A percentile compares a stretch with the other conserved stretches of the same genome.
These are phyloP conservation scores for Dipus sagitta DNA, from an alignment of 2,797 vertebrate species.

Conservation along the genomic window DNA sequence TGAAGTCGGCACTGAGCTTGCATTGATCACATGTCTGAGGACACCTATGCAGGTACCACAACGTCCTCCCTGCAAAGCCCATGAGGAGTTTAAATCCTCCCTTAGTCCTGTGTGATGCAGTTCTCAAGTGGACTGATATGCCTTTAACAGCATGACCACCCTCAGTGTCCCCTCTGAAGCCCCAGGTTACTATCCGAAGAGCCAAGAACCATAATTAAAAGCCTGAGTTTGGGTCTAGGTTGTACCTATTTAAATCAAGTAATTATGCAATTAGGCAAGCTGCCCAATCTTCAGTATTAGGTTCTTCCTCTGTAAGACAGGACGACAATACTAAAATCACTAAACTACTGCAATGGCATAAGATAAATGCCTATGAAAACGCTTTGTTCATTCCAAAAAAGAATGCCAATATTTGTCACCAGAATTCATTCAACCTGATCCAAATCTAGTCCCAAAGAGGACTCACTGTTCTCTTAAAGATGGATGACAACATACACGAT, in stretches of 20 bases:
- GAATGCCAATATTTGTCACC: conserved; percentile 24
- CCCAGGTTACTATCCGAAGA: background rate
- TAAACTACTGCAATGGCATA: background rate
- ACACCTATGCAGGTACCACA: background rate
- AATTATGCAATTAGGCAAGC: background rate
- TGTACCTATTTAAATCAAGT: background rate
- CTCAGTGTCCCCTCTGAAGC: background rate
- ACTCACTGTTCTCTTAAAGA: conserved; percentile 30
- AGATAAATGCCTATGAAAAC: background rate
- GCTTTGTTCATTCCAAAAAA: conserved; percentile 40
- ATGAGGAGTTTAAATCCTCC: background rate
- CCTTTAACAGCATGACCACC: background rate
- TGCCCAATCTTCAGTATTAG: background rate
- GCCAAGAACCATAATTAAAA: background rate
- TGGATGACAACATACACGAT: background rate
- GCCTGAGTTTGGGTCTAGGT: background rate
- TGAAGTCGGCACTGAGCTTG: conserved; percentile 39
- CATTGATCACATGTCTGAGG: background rate
- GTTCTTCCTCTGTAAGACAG: conserved; percentile 20
- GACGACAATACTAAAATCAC: background rate
- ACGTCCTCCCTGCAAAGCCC: background rate
- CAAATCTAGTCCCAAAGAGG: background rate
- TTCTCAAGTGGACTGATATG: background rate
- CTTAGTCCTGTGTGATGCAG: background rate
- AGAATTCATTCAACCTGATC: conserved; percentile 43